Percentiles rank a stretch among this genome's conserved stretches.
Evolutionary conservation across 1,140 invertebrate species (phyloP).

Genomic region (Nasonia longicornis): DNA sequence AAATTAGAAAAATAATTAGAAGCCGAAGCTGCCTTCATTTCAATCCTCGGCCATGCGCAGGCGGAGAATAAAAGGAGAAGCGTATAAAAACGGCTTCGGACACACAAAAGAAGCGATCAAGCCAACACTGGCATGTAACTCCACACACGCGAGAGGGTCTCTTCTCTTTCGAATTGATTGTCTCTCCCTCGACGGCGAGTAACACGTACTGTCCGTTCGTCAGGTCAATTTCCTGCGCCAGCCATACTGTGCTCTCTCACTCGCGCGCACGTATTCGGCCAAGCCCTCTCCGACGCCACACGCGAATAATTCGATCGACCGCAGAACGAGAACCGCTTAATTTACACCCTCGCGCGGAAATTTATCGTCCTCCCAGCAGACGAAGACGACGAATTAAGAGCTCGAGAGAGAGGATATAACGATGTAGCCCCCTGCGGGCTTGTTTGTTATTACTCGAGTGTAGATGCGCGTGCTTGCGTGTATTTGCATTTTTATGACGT

Average conservation of each 20-base stretch:
- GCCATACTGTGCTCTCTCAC: neutral
- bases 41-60: neutral
- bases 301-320: slow-evolving; percentile 13
- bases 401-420: neutral
- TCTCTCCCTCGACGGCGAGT: neutral
- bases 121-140: neutral
- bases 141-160: neutral
- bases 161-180: slow-evolving; percentile 27
- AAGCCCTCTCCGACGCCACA: neutral
- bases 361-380: neutral
- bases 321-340: slow-evolving; percentile 7
- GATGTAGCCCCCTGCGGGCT: neutral
- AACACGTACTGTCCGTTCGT: slow-evolving; percentile 21
- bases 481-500: slow-evolving; percentile 38
- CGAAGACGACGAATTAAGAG: slow-evolving; percentile 1
- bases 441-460: neutral
- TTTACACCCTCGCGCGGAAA: slow-evolving; percentile 11
- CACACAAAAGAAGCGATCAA: neutral
- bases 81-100: neutral
- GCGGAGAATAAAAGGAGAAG: neutral
- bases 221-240: slow-evolving; percentile 32
- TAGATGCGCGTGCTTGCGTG: neutral
- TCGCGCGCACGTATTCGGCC: neutral
- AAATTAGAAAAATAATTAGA: slow-evolving; percentile 1
- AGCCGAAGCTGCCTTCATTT: neutral